These are phyloP conservation scores for Scolopax bukidnonensis DNA, from an alignment of 2,797 vertebrate species.

Conservation along the genomic window DNA sequence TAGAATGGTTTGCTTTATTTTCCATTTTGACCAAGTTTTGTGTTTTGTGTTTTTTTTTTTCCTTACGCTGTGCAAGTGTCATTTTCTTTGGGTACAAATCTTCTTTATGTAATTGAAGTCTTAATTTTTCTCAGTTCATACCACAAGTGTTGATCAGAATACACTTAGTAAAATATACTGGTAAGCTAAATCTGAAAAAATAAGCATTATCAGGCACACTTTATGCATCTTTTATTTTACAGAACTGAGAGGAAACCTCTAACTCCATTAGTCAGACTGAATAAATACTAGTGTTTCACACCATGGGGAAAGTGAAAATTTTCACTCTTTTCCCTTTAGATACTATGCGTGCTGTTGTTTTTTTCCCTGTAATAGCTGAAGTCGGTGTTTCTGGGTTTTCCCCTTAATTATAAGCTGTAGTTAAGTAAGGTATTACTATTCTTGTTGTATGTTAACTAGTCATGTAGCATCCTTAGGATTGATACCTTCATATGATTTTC, in stretches of 20 bases:
- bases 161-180: neutral
- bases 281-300: neutral
- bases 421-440: neutral
- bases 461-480: neutral
- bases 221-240: neutral
- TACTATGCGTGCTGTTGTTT: rapidly evolving
- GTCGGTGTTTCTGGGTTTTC: neutral
- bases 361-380: neutral
- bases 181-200: neutral
- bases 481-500: neutral
- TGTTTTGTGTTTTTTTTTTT: neutral
- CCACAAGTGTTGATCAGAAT: neutral
- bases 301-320: neutral
- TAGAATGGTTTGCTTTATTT: neutral
- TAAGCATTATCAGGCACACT: neutral
- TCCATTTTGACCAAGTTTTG: neutral
- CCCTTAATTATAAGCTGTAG: neutral
- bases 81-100: neutral
- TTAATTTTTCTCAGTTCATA: neutral
- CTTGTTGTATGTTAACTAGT: neutral
- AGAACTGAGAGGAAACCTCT: neutral
- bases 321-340: neutral
- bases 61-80: neutral
- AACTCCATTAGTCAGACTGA: neutral
- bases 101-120: neutral